Evolutionary conservation across 2,888 invertebrate genomes (phyloP), one percentile per base, ranked within the genome.

Genomic region (Eumacrocentrus americanus): DNA sequence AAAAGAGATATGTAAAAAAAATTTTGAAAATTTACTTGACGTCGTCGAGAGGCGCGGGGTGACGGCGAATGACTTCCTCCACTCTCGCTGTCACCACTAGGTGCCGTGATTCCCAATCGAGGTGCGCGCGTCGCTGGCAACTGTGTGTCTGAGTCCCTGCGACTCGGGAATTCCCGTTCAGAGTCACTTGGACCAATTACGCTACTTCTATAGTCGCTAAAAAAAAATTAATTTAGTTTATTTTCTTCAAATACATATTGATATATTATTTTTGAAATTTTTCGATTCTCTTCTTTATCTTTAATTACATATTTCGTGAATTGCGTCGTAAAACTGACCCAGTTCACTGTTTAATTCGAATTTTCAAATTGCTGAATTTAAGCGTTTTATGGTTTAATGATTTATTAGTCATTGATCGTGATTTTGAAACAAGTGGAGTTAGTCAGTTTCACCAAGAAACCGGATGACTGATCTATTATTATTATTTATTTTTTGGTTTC

Each of bases 191-290:
- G 93, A 69, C 91, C 93, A 73, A 94, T 86, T 80, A 91, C 92
- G 83, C 91, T 91, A 86, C 94, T 93, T 82, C 94, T 91, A 86
- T 94, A 92, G 88, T 94, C 94, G 87, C 94, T 94, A 87, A 81
- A 86, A 79, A 68, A 58, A 37, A n/a, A n/a, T n/a, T n/a, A n/a
- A n/a, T n/a, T n/a, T n/a, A n/a, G n/a, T n/a, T n/a, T n/a, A n/a
- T n/a, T n/a, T n/a, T n/a, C n/a, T n/a, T n/a, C n/a, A n/a, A n/a
- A n/a, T n/a, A n/a, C n/a, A n/a, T n/a, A 11, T 40, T 18, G 20
- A 22, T 40, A 2, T 22, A 4, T 38, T 40, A 11, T 53, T 35
- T 22, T 20, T 40, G 16, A 34, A n/a, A 18, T 54, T 54, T 29
- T 18, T 4, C 9, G 9, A 42, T 42, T 20, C 16, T n/a, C n/a